These are phyloP conservation scores for Tortrix viridana DNA, from an alignment of 2,888 invertebrate species.

Conservation along the genomic window DNA sequence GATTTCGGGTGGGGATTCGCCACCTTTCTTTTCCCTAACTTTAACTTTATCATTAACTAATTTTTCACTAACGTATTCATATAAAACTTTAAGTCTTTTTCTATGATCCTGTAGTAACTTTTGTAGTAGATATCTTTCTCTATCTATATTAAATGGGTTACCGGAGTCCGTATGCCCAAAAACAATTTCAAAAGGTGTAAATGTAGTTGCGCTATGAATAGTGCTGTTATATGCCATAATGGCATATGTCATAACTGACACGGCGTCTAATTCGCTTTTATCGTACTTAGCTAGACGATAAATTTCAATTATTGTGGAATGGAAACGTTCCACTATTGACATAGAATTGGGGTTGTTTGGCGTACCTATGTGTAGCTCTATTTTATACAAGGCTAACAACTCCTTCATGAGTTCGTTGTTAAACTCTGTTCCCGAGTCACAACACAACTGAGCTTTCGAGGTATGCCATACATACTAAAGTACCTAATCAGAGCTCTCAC, in stretches of 20 bases:
- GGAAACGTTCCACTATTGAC: slow-evolving; percentile 20
- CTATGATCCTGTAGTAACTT: slow-evolving; percentile 40
- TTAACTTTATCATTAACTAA: slow-evolving; percentile 25
- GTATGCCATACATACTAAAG: slow-evolving; percentile 12
- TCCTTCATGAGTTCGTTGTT: slow-evolving; percentile 19
- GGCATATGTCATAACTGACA: slow-evolving; percentile 16
- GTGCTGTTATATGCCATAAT: slow-evolving; percentile 17
- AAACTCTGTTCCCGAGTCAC: slow-evolving; percentile 16
- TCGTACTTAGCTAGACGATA: slow-evolving; percentile 20
- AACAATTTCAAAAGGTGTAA: slow-evolving; percentile 17
- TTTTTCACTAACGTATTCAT: slow-evolving; percentile 33
- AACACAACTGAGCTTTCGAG: slow-evolving; percentile 8
- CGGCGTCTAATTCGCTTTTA: slow-evolving; percentile 8
- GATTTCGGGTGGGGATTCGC: slow-evolving; percentile 34
- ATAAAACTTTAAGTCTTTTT: slow-evolving; percentile 38
- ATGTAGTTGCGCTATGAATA: slow-evolving; percentile 7
- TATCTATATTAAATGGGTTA: slow-evolving; percentile 12
- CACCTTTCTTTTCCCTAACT: slow-evolving; percentile 38
- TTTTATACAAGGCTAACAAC: slow-evolving; percentile 11
- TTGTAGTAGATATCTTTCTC: slow-evolving; percentile 29
- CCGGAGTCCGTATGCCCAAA: slow-evolving; percentile 13
- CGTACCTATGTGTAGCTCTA: slow-evolving; percentile 17
- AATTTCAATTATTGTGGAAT: slow-evolving; percentile 17
- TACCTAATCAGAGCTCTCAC: slow-evolving; percentile 15
- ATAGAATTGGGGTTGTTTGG: slow-evolving; percentile 21